A percentile compares a stretch with the other conserved stretches of the same genome.
These are phyloP conservation scores for Hydrozoanthus tunicans DNA, from an alignment of 64 coral and sea anemone genomes.

Conservation along the genomic window DNA sequence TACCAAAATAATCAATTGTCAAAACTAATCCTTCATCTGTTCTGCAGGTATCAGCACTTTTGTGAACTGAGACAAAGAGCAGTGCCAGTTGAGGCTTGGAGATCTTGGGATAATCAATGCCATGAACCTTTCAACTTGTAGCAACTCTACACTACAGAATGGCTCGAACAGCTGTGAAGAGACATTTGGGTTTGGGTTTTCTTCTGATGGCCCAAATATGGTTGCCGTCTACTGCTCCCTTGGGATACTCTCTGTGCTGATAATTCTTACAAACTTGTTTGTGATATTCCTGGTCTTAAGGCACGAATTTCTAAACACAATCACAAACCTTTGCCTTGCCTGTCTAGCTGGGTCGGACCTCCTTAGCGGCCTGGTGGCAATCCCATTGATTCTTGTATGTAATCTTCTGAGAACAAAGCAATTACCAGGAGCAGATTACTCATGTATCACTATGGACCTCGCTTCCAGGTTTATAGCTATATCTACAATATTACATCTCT, in stretches of 20 bases:
- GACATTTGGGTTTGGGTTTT: background rate
- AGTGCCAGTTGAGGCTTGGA: too few relatives aligned
- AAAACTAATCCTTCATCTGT: too few relatives aligned
- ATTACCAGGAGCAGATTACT: background rate
- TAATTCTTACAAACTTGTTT: conserved; percentile 40
- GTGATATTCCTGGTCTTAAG: conserved; percentile 26
- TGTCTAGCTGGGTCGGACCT: conserved; percentile 50
- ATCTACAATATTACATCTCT: conserved; percentile 53
- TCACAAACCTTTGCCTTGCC: conserved; percentile 48
- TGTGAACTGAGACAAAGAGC: too few relatives aligned
- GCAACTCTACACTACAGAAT: background rate
- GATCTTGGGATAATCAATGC: background rate
- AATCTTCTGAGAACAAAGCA: background rate
- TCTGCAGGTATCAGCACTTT: too few relatives aligned
- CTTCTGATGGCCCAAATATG: background rate
- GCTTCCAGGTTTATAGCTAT: conserved; percentile 47
- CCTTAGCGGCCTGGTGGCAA: conserved; percentile 38
- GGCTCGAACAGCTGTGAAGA: background rate
- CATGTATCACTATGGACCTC: conserved; percentile 29
- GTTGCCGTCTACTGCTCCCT: conserved; percentile 5
- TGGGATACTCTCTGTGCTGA: conserved; percentile 26
- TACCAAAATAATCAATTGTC: too few relatives aligned
- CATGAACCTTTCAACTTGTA: conserved; percentile 21
- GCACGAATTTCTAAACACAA: conserved; percentile 39
- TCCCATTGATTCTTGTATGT: conserved; percentile 28